A percentile compares a stretch with the other conserved stretches of the same genome.
phyloP scores from a whole-genome alignment of 2,113 vertebrate species.

The Zapus hudsonius region DNA sequence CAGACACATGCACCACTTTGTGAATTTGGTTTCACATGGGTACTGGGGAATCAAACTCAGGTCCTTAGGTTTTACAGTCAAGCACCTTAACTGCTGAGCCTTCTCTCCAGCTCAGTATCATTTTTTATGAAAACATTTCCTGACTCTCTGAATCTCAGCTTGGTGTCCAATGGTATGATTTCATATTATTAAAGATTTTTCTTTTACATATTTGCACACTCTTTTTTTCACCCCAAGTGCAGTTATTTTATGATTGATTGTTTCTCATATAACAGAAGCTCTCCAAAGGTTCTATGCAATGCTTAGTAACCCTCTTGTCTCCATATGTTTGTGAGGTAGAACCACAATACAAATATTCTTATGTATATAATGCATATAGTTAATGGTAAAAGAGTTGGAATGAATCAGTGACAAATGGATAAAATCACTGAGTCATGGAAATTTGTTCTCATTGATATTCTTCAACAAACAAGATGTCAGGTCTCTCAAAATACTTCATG shows the following conservation, averaged over 20 bases:
- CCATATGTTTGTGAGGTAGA: not conserved
- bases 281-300: not conserved
- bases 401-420: not conserved
- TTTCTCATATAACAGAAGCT: not conserved
- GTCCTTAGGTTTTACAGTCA: too few species aligned
- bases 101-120: not conserved
- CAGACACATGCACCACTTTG: too few species aligned
- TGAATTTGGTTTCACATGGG: too few species aligned
- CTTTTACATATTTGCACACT: fast-evolving
- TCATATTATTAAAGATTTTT: not conserved
- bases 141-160: not conserved
- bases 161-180: not conserved
- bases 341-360: not conserved
- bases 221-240: not conserved
- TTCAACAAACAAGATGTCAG: not conserved
- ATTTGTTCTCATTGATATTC: not conserved
- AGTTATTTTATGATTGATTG: not conserved
- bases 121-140: not conserved
- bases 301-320: not conserved
- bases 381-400: not conserved
- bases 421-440: not conserved
- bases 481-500: not conserved
- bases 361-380: not conserved
- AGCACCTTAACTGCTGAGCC: too few species aligned
- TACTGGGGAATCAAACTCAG: too few species aligned